Base-by-base conservation (phyloP, 2,888 invertebrate species). In the Galerucella nymphaeae region DNA sequence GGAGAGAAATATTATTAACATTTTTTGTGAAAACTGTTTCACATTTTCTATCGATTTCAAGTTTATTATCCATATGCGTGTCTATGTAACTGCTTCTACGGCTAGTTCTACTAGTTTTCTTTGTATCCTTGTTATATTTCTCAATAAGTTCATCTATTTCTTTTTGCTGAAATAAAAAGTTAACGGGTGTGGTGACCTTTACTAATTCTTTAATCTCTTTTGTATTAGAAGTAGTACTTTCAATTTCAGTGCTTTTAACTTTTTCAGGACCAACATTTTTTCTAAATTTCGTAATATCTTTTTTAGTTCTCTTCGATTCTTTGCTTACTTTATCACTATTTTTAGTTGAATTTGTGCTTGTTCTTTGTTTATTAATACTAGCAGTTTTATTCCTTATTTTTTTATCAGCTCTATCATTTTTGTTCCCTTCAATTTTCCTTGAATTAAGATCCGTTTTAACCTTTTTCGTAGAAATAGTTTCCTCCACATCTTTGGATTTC, bases 71-170 rank as follows among this genome's bases (percentile, higher is more conserved):
- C 9, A 53, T 10, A 53, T 18, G 10, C 8, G 53, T 53, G 9
- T 53, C 16, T 16, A 16, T 10, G 18, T 53, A 53, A 53, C 18
- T 53, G 16, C 16, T 53, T 53, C 53, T 53, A 53, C 53, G 53
- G 16, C 18, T 53, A 16, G 16, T 2, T 53, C 18, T 16, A 16
- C 18, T 53, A 18, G n/a, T 18, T 14, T 11, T 45, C 45, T 45
- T 45, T 53, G 6, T 59, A 6, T 38, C 10, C n/a, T 59, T 38
- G 3, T 30, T 38, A 59, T 30, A 59, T 38, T 59, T 59, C 8
- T 23, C n/a, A 38, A 59, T 30, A 38, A 59, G 14, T 2, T 59
- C n/a, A 30, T 59, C 30, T 59, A 59, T 23, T 30, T 59, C 59
- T 59, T 30, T 6, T 13, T 38, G n/a, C 5, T 38, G 30, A 59